These are phyloP conservation scores for Bubo scandiacus DNA, from an alignment of 2,113 vertebrate genomes.

Conservation along the genomic window DNA sequence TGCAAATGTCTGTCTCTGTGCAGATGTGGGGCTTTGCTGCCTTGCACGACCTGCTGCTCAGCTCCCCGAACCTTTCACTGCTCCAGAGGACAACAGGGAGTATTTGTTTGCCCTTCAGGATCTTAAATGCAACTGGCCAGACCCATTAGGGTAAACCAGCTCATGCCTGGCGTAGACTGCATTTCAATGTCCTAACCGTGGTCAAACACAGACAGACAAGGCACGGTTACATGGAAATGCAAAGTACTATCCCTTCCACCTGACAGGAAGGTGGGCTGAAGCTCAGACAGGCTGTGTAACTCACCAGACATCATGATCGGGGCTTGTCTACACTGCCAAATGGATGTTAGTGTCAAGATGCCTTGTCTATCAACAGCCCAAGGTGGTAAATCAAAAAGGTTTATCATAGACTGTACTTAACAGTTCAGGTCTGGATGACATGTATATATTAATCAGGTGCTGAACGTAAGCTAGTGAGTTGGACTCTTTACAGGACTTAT, in stretches of 20 bases:
- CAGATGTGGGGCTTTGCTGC: background rate
- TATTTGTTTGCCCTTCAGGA: background rate
- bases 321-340: background rate
- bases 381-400: background rate
- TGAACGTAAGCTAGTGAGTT: background rate
- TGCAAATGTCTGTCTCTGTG: background rate
- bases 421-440: background rate
- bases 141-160: background rate
- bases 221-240: background rate
- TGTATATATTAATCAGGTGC: background rate
- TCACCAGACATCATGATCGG: background rate
- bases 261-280: background rate
- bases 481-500: background rate
- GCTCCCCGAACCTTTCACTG: background rate
- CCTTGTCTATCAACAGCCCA: background rate
- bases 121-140: background rate
- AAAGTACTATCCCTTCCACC: background rate
- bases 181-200: accelerated
- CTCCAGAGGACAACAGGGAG: background rate
- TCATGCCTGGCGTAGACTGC: background rate
- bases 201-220: background rate
- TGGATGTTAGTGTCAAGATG: background rate
- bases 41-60: background rate
- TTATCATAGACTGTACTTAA: background rate
- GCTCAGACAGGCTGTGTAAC: background rate